Base-by-base conservation (phyloP, 1,140 invertebrate species). In the Leptestheria dahalacensis region DNA sequence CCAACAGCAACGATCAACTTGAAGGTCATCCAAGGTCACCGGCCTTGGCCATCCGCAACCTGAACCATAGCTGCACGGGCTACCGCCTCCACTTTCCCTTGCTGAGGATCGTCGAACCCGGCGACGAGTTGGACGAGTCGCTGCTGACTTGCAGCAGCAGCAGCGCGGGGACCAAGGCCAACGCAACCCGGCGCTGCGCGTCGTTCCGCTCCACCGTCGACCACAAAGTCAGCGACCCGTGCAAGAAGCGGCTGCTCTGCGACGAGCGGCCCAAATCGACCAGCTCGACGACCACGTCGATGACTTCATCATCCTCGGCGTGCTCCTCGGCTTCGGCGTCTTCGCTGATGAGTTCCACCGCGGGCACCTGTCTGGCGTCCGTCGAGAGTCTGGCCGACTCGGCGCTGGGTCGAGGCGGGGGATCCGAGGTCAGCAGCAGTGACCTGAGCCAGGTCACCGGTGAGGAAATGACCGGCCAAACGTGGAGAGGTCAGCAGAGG, bases 321-420 rank as follows among this genome's bases (percentile, higher is more conserved):
- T 41, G 57, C 25, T 28, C 48, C 61, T 25, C 29, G 10, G 29
- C 49, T 52, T 57, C 57, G 51, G 29, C 57, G 29, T 62, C 60
- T 20, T 63, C 52, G 41, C 21, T 61, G 29, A 28, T 41, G 41
- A 48, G 52, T 33, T n/a, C n/a, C n/a, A 53, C 41, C 57, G 48
- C 24, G 41, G 74, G 74, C 65, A 79, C 84, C n/a, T 87, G 86
- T 73, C 71, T 87, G 69, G 84, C 85, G 47, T 86, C 84, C 18
- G 83, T 86, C 59, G 85, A 88, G 69, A 86, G 83, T 59, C 72
- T 87, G 64, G 84, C 68, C 10, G 70, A 67, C 49, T 63, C 84
- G 15, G 53, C 53, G 12, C 26, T 23, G 23, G 23, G n/a, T 50
- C 23, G 24, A 15, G 50, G 20, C 52, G 20, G 25, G 53, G 26